Evolutionary conservation across 2,113 vertebrate genomes (phyloP), one percentile per base, ranked within the genome.

Genomic region (Nettapus auritus): DNA sequence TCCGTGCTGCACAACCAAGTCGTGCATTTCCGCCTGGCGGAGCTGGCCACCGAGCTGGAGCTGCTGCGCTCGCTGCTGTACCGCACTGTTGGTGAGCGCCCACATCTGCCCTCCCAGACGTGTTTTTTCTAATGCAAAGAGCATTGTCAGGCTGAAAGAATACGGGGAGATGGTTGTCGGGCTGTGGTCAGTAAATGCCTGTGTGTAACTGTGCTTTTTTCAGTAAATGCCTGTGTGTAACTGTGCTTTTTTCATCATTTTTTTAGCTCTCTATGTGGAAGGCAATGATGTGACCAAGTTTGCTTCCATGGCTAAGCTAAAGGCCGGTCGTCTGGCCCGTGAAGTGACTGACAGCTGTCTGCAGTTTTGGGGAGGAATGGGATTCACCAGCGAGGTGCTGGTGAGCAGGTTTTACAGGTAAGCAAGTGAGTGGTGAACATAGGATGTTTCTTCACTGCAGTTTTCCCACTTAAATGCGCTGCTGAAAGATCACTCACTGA

Each of bases 341-440:
- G 98, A 99, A 52, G 21, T 99, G 75, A 86, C 97, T 4, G 99
- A 99, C 62, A 98, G 98, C 96, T 99, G 98, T 94, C 98, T 99
- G 15, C 99, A 99, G 97, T 99, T 97, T 85, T 99, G 99, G 98
- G 99, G 99, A 92, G 98, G 98, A 82, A 99, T 99, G 99, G 98
- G 99, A 66, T 99, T 98, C 97, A 99, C 98, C 88, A 99, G 89
- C n/a, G 98, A 99, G 22, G 98, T 99, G 63, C 88, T 97, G 8
- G 98, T 99, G 94, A 99, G 98, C 97, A 98, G 98, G 93, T 88
- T 98, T 82, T 99, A 98, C 97, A 98, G 99, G 99, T 99, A 64
- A 98, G 97, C 40, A 2, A 79, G n/a, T 6, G 16, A 80, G 12
- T 40, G 56, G 46, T 34, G 29, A 52, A 68, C 53, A 33, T 3